Conservation (phyloP, 2,113 vertebrate species). For the Cnemophilus loriae region DNA sequence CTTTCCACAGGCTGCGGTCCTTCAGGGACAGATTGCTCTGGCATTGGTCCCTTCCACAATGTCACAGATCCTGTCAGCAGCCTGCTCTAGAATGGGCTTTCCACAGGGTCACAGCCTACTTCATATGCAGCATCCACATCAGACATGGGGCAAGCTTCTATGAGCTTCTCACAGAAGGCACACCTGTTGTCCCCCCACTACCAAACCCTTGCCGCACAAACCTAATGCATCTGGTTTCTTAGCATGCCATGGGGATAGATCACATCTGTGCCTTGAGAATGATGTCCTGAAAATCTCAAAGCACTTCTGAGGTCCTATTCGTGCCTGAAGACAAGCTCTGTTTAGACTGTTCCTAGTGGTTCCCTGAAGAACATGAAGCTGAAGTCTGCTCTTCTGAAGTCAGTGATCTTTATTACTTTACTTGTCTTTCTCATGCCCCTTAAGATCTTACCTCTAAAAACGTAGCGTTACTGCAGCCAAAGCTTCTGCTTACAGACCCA, state of each 20-base stretch:
- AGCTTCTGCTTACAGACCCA: background rate
- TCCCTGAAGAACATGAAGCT: background rate
- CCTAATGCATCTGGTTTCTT: background rate
- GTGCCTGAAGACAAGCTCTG: background rate
- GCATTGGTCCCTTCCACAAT: background rate
- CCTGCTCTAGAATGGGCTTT: background rate
- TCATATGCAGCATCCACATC: background rate
- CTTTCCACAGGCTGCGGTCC: background rate
- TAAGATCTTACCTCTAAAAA: background rate
- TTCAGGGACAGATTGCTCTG: background rate
- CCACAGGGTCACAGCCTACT: background rate
- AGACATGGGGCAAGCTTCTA: background rate
- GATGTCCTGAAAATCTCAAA: background rate
- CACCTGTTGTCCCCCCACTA: fast-evolving
- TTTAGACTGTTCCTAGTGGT: background rate
- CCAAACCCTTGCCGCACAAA: background rate
- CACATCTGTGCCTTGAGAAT: background rate
- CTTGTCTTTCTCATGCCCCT: background rate
- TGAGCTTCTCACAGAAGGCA: background rate
- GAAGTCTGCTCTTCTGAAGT: background rate
- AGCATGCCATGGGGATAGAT: background rate
- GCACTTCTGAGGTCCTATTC: background rate
- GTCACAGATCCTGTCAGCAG: background rate
- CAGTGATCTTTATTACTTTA: background rate
- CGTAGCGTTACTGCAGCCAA: background rate